phyloP scores from a whole-genome alignment of 2,113 vertebrate species.

The Pagrus major region DNA sequence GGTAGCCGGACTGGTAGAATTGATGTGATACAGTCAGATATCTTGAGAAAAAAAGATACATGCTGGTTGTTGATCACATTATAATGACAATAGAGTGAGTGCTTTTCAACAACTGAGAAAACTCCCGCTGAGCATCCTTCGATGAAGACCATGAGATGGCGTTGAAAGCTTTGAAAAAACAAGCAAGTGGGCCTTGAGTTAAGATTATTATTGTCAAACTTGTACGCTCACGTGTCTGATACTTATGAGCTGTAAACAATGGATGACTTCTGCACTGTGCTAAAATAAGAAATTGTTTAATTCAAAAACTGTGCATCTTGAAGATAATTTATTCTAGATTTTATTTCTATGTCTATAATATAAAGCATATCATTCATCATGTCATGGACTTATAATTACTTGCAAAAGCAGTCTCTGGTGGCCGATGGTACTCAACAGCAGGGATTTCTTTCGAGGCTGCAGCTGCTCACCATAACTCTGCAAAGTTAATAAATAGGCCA shows the following conservation, averaged over 20 bases:
- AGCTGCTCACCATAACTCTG: slow-evolving; percentile 12
- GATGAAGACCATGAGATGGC: not conserved
- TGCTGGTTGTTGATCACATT: not conserved
- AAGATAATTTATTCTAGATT: slow-evolving; percentile 10
- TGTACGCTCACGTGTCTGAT: too few species aligned
- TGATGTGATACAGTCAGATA: too few species aligned
- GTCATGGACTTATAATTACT: not conserved
- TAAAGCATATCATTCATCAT: not conserved
- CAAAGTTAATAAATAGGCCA: slow-evolving; percentile 13
- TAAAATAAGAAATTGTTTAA: not conserved
- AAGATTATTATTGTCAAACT: not conserved
- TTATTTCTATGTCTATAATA: not conserved
- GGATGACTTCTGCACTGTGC: not conserved
- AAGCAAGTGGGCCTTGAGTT: not conserved
- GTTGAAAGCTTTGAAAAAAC: not conserved
- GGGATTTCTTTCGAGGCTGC: slow-evolving; percentile 2
- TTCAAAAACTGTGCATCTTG: not conserved
- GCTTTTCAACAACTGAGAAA: not conserved
- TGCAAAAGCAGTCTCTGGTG: not conserved
- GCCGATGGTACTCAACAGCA: not conserved
- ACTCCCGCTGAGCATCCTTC: not conserved
- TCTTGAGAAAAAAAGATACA: not conserved
- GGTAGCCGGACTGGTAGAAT: too few species aligned
- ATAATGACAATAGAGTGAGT: not conserved
- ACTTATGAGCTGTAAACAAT: not conserved